phyloP scores from a whole-genome alignment of 2,797 vertebrate species.

The Bradypodion pumilum region DNA sequence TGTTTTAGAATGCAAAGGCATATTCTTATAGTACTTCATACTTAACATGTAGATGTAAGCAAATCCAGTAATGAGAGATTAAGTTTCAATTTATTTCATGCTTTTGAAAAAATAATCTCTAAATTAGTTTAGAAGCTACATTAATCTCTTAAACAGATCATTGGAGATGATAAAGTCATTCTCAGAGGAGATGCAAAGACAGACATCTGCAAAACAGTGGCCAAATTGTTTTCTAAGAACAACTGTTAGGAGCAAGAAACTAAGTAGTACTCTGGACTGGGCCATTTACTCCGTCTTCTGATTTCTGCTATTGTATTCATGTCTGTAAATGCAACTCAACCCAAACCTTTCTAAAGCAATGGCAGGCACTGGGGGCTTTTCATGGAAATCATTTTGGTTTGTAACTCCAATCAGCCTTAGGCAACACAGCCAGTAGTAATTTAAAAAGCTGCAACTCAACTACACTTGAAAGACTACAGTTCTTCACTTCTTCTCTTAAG shows the following conservation, averaged over 20 bases:
- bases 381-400: too few species aligned
- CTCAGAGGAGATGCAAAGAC: not conserved
- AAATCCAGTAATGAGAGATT: not conserved
- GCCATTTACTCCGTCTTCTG: not conserved
- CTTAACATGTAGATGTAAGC: not conserved
- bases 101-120: not conserved
- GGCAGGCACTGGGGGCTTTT: too few species aligned
- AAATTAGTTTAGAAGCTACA: not conserved
- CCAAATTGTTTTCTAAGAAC: not conserved
- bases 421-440: too few species aligned
- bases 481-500: too few species aligned
- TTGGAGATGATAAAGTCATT: not conserved
- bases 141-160: not conserved
- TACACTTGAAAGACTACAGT: too few species aligned
- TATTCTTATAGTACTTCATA: not conserved
- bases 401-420: too few species aligned
- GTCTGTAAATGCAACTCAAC: too few species aligned
- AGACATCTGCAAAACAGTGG: not conserved
- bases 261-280: not conserved
- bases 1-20: not conserved
- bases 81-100: slow-evolving; percentile 12
- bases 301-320: not conserved
- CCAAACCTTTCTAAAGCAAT: too few species aligned
- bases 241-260: not conserved
- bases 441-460: too few species aligned